These are phyloP conservation scores for Paraescarpia echinospica DNA, from an alignment of 1,140 invertebrate species.

Conservation along the genomic window DNA sequence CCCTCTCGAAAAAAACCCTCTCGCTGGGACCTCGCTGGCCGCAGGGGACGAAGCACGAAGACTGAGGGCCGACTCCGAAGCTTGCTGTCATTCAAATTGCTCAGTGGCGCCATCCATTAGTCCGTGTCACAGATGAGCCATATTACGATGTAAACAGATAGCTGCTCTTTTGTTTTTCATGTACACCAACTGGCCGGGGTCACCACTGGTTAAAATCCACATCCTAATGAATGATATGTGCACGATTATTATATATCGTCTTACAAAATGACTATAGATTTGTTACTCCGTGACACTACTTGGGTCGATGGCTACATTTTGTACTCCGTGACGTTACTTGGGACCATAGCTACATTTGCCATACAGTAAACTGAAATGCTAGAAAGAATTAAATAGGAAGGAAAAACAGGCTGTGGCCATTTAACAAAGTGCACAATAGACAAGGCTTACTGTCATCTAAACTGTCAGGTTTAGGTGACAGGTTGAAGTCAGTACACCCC, in stretches of 20 bases:
- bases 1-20: not conserved
- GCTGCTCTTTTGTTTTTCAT: not conserved
- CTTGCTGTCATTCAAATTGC: not conserved
- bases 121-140: not conserved
- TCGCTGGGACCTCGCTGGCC: not conserved
- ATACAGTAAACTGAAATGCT: too few relatives aligned
- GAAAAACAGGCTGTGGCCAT: too few relatives aligned
- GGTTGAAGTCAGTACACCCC: not conserved
- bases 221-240: not conserved
- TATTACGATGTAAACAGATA: not conserved
- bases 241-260: not conserved
- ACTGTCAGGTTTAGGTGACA: not conserved
- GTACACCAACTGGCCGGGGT: not conserved
- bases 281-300: not conserved
- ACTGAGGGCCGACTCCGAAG: not conserved
- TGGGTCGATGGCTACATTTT: not conserved
- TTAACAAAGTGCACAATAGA: too few relatives aligned
- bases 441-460: too few relatives aligned
- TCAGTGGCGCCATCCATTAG: not conserved
- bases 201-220: not conserved
- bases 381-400: too few relatives aligned
- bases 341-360: too few relatives aligned
- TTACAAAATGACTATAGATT: not conserved
- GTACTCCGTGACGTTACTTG: not conserved
- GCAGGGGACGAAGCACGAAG: not conserved